Conservation (phyloP, 2,888 invertebrate species). For the Dolichopus griseipennis region DNA sequence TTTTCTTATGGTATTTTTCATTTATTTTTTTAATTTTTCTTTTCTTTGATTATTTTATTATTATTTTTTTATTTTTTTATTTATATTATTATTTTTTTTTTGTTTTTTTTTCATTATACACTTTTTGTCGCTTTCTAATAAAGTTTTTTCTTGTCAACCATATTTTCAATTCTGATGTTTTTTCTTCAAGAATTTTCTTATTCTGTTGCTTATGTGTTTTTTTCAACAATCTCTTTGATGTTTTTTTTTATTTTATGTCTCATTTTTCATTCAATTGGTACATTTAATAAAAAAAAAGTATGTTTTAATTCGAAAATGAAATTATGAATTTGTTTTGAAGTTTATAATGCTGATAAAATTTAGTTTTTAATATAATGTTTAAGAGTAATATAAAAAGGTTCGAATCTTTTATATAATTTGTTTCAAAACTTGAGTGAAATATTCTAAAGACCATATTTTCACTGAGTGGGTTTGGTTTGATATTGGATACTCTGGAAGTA, state of each 20-base stretch:
- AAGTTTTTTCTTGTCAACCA: not conserved
- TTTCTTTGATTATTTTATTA: not conserved
- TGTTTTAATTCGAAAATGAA: no score
- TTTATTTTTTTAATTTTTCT: not conserved
- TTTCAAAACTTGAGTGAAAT: no score
- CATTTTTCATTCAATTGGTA: not conserved
- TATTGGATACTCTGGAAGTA: no score
- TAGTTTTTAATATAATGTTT: no score
- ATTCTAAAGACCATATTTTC: no score
- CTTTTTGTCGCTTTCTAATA: slow-evolving; percentile 1
- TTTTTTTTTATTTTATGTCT: not conserved
- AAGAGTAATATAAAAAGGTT: no score
- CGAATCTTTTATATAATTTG: no score
- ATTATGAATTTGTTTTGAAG: no score
- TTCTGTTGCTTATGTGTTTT: not conserved
- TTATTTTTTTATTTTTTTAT: no score
- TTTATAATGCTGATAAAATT: no score
- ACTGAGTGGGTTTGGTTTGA: no score
- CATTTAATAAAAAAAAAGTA: no score
- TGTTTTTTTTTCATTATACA: not conserved
- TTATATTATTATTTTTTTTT: not conserved
- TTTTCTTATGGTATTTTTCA: not conserved
- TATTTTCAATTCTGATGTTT: not conserved
- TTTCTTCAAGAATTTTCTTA: not conserved
- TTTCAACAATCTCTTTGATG: not conserved